Base-by-base conservation (phyloP, 2,888 invertebrate species). In the Hypercompe scribonia region DNA sequence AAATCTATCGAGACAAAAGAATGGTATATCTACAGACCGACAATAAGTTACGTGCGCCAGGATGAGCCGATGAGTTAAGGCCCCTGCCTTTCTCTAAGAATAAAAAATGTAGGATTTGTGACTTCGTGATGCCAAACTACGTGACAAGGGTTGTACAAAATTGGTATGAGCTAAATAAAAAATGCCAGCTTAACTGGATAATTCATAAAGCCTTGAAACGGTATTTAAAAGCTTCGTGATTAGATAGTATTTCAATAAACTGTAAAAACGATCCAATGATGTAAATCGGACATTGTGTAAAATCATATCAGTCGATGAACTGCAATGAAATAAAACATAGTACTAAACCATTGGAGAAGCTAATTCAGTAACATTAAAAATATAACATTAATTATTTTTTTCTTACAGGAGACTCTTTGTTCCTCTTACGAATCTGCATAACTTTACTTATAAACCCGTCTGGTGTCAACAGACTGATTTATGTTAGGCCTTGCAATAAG, bases 1-100 rank as follows among this genome's bases (percentile, higher is more conserved):
- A 81, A 77, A 78, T 79, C 77, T 82, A 82, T 84, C 71, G 74
- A 81, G 81, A 82, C 78, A 82, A 84, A 81, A 73, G 74, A 82
- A 78, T 78, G 72, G 67, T 73, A 79, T 79, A 77, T 71, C 70
- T 76, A 66, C 65, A 75, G 66, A 42, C 79, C 73, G 76, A 82
- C 79, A 74, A 76, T 83, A 83, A 83, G 69, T 83, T 81, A 83
- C 78, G 82, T 76, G 71, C 33, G 77, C 74, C 68, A 69, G 70
- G 63, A 75, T 76, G 71, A 79, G 81, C 76, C 84, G 78, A 84
- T 78, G 79, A 84, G 82, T 79, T 79, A 82, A 73, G 68, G 75
- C 75, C n/a, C n/a, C n/a, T n/a, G n/a, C n/a, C n/a, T n/a, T n/a
- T 76, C 64, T 36, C 68, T 72, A 78, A 79, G 75, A 74, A 79